A percentile compares a stretch with the other conserved stretches of the same genome.
Conservation (phyloP, 2,888 invertebrate genomes). For the Abscondita cerata region DNA sequence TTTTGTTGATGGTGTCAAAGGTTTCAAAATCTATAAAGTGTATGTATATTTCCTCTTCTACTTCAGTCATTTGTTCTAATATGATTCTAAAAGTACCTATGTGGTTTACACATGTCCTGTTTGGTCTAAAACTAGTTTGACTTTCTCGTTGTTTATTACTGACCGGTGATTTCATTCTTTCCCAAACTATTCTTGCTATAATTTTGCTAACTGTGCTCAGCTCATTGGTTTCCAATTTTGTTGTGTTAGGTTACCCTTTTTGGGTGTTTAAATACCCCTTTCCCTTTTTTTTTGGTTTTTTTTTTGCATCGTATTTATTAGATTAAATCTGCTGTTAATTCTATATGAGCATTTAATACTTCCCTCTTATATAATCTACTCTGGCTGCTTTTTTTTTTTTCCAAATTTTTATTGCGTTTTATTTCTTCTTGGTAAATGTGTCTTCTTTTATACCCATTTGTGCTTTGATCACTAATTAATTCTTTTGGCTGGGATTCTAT, state of each 20-base stretch:
- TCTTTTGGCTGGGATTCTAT: no score
- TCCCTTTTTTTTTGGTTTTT: no score
- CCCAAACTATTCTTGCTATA: neutral
- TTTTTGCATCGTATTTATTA: neutral
- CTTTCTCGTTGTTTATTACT: neutral
- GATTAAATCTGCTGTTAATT: neutral
- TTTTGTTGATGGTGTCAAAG: no score
- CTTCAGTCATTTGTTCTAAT: neutral
- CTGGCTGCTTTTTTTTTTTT: neutral
- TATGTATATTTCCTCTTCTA: neutral
- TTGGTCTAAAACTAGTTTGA: neutral
- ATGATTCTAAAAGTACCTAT: conserved; percentile 3
- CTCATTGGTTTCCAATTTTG: neutral
- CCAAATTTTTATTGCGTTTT: neutral
- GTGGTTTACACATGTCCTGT: neutral
- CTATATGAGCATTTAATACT: neutral
- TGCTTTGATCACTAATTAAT: neutral
- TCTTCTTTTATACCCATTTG: neutral
- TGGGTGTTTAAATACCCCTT: neutral
- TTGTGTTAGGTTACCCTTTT: neutral
- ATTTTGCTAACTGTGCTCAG: neutral
- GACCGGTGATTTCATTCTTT: neutral
- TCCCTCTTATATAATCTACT: neutral
- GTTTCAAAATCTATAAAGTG: neutral
- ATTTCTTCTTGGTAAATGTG: neutral